These are phyloP conservation scores for Perca fluviatilis DNA, from an alignment of 2,113 vertebrate species.

Conservation along the genomic window DNA sequence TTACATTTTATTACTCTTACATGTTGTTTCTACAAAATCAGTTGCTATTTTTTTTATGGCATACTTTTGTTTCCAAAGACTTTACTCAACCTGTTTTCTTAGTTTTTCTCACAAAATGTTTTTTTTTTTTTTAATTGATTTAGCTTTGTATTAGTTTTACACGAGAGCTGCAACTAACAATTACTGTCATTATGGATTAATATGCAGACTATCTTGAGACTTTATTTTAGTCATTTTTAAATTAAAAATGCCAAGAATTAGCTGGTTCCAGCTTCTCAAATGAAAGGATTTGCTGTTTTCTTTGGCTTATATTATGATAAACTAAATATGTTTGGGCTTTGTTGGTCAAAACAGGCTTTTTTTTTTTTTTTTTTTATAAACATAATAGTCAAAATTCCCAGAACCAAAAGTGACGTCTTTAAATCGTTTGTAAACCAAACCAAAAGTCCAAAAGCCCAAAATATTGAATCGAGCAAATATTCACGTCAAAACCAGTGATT, in stretches of 20 bases:
- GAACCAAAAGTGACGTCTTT: too few relatives aligned
- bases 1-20: background rate
- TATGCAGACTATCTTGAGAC: background rate
- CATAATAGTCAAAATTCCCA: too few relatives aligned
- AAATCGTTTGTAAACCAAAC: too few relatives aligned
- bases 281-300: background rate
- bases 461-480: background rate
- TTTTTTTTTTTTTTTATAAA: too few relatives aligned
- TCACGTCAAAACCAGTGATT: background rate
- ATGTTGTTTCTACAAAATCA: background rate
- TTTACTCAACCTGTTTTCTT: background rate
- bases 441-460: too few relatives aligned
- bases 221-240: too few relatives aligned
- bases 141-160: background rate
- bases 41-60: background rate
- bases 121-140: background rate
- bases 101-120: background rate
- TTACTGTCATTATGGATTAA: background rate
- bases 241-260: too few relatives aligned
- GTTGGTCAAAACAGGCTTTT: background rate
- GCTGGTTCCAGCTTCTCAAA: too few relatives aligned
- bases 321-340: background rate
- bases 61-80: slow-evolving; percentile 1
- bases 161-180: background rate
- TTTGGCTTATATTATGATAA: background rate